Conservation (phyloP, 2,113 vertebrate genomes). For the Poecile atricapillus region DNA sequence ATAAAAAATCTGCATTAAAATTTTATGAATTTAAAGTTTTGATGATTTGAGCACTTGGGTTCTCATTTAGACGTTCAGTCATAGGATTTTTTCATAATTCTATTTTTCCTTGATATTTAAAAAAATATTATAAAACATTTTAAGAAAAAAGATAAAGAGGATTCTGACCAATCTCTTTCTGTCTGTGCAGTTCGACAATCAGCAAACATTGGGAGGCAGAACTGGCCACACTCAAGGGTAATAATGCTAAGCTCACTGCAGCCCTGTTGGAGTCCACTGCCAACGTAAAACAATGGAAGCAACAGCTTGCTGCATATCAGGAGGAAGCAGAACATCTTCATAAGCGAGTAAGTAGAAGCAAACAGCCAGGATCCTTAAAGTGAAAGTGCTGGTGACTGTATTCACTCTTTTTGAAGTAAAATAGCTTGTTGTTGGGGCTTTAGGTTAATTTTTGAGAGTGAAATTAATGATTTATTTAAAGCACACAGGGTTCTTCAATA, state of each 20-base stretch:
- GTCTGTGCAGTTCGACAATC: constrained; percentile 71
- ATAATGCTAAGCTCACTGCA: constrained; percentile 94
- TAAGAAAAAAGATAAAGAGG: not conserved
- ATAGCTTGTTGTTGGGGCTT: not conserved
- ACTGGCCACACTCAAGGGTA: constrained; percentile 91
- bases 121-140: not conserved
- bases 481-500: not conserved
- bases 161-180: constrained; percentile 14
- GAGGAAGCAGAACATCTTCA: constrained; percentile 94
- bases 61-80: not conserved
- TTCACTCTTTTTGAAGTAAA: not conserved
- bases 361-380: not conserved
- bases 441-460: not conserved
- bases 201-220: constrained; percentile 97
- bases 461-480: not conserved
- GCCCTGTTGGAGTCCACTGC: constrained; percentile 94
- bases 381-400: not conserved
- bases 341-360: constrained; percentile 80
- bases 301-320: constrained; percentile 93
- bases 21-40: not conserved
- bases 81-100: not conserved
- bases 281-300: constrained; percentile 97
- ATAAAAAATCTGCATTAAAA: not conserved
- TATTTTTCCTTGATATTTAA: not conserved
- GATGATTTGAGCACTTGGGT: not conserved